These are phyloP conservation scores for Automeris io DNA, from an alignment of 2,888 invertebrate species.

Conservation along the genomic window DNA sequence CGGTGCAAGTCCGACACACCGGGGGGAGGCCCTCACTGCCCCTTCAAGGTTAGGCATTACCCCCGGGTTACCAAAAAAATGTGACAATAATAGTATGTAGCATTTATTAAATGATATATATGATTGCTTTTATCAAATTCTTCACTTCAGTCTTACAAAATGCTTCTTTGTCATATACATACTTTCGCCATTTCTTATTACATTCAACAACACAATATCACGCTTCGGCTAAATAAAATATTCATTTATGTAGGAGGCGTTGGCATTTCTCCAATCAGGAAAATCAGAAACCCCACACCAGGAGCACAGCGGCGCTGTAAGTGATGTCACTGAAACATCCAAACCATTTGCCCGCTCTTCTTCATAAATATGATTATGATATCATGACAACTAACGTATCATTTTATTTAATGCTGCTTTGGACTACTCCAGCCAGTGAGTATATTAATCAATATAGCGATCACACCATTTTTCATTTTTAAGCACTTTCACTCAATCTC, in stretches of 20 bases:
- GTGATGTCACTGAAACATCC: conserved; percentile 55
- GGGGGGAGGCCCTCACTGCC: too few species aligned
- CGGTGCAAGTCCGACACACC: too few species aligned
- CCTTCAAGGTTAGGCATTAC: too few species aligned
- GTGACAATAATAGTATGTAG: too few species aligned
- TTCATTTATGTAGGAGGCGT: conserved; percentile 70
- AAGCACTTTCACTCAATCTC: not conserved
- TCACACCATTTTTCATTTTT: not conserved
- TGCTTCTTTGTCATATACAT: not conserved
- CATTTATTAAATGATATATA: too few species aligned
- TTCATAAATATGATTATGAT: conserved; percentile 34
- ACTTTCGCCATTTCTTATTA: not conserved
- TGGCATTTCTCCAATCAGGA: conserved; percentile 64
- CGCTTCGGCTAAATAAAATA: conserved; percentile 58
- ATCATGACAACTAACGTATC: conserved; percentile 71
- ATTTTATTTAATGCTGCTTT: conserved; percentile 70
- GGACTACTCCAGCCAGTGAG: conserved; percentile 73
- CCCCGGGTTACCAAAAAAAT: too few species aligned
- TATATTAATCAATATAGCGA: conserved; percentile 27
- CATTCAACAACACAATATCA: conserved; percentile 15
- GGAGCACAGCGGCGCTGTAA: conserved; percentile 69
- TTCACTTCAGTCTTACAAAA: not conserved
- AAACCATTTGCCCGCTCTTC: conserved; percentile 44
- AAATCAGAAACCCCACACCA: conserved; percentile 61
- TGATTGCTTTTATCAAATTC: not conserved